phyloP scores from a whole-genome alignment of 1,140 invertebrate species.

The Aphis gossypii region DNA sequence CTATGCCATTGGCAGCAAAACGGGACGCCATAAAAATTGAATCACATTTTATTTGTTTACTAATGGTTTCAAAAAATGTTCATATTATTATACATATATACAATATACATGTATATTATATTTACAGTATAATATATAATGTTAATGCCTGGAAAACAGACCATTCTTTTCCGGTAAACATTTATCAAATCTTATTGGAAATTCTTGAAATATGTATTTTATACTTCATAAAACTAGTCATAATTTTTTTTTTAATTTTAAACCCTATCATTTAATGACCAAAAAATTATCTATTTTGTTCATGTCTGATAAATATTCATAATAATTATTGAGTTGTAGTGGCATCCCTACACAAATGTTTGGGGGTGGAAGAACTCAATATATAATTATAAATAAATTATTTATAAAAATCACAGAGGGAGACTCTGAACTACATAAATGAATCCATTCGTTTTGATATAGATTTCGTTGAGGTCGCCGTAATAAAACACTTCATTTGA shows the following conservation, averaged over 20 bases:
- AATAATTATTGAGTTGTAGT: background rate
- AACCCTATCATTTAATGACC: background rate
- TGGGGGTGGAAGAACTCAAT: background rate
- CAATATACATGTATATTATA: background rate
- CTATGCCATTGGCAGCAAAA: constrained; percentile 30
- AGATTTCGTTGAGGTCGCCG: too few relatives aligned
- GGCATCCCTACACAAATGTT: background rate
- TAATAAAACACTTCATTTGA: too few relatives aligned
- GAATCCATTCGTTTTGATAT: background rate
- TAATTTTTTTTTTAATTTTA: constrained; percentile 15
- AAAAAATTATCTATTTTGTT: background rate
- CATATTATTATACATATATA: too few relatives aligned
- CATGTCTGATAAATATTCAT: background rate
- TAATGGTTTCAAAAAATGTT: background rate
- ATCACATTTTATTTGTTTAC: constrained; percentile 48
- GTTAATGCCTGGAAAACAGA: constrained; percentile 29
- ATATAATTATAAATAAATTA: background rate
- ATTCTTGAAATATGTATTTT: background rate
- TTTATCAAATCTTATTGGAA: background rate
- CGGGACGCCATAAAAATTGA: constrained; percentile 46
- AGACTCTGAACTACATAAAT: background rate
- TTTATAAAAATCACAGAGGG: background rate
- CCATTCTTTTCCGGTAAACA: background rate
- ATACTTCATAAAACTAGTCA: background rate
- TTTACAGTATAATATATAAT: background rate